Conservation (phyloP, 2,113 vertebrate genomes). For the Pampusana beccarii region DNA sequence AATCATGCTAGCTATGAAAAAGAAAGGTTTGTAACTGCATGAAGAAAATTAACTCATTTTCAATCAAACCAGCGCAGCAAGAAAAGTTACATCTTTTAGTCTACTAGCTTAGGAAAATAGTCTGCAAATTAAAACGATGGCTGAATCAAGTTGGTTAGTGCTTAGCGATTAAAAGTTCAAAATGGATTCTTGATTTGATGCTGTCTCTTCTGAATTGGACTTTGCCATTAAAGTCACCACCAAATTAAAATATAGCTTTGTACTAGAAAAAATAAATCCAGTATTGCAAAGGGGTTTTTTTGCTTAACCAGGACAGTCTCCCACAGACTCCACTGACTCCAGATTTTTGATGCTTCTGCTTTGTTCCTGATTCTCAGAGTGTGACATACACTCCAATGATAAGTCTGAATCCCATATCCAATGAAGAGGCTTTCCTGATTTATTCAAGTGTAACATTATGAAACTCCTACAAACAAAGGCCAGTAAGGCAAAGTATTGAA, state of each 20-base stretch:
- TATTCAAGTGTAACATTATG: conserved; percentile 47
- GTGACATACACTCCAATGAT: conserved; percentile 74
- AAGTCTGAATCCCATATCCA: conserved; percentile 74
- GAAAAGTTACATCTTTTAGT: too few species aligned
- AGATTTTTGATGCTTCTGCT: neutral
- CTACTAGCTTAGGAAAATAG: neutral
- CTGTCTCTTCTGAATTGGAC: too few species aligned
- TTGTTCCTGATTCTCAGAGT: conserved; percentile 71
- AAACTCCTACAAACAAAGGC: conserved; percentile 61
- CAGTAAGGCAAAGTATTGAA: neutral
- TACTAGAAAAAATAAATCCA: neutral
- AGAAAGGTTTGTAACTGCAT: too few species aligned
- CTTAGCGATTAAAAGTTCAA: neutral
- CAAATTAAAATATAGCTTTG: neutral
- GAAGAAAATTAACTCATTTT: too few species aligned
- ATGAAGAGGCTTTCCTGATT: conserved; percentile 4
- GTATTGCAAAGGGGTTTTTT: neutral
- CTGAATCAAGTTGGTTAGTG: neutral
- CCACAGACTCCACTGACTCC: conserved; percentile 74
- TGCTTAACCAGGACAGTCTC: conserved; percentile 61
- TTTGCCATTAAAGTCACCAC: neutral
- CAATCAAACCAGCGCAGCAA: too few species aligned
- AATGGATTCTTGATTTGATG: neutral
- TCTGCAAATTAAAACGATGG: neutral
- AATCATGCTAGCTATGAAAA: too few species aligned